Evolutionary conservation across 2,113 vertebrate genomes (phyloP), one percentile per base, ranked within the genome.

Genomic region (Muscicapa adusta): DNA sequence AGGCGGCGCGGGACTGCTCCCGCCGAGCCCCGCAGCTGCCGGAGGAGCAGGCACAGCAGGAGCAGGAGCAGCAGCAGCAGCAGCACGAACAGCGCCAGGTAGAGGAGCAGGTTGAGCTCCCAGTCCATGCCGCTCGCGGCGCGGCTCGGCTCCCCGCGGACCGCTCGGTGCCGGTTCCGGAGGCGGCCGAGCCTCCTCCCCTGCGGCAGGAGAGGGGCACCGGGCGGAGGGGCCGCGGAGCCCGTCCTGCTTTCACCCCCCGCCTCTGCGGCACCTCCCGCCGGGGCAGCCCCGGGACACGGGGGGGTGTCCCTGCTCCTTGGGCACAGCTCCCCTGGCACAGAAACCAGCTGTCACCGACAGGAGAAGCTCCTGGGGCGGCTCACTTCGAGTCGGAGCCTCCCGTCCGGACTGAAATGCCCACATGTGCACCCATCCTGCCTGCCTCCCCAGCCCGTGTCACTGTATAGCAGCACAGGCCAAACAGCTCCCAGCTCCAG

Each of bases 101-200:
- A 99, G 82, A 99, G 86, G 89, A 98, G 97, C 89, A 99, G 61
- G 96, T 99, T 99, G 97, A 98, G 98, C 88, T 98, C 97, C 99
- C 99, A 98, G 96, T 98, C 98, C 97, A 98, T 92, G 70, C 87
- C 63, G 34, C 42, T 70, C 23, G 29, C 40, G 10, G 62, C 74
- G 8, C 65, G n/a, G 45, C 78, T 14, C 71, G n/a, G 40, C 67
- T 91, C 17, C 40, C 67, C 51, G 34, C 61, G 43, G 60, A 74
- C 12, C 42, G 26, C 73, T 25, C 73, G 73, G 26, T 47, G 65
- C 31, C 61, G 48, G 48, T 50, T 24, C 48, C 25, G 71, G n/a
- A 18, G 79, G 57, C 67, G 38, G 80, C 80, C 48, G 56, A 73
- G 85, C 91, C 91, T 91, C 85, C 94, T 78, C 88, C 88, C 42